These are phyloP conservation scores for Agrilus biguttatus DNA, from an alignment of 2,888 invertebrate genomes.

Conservation along the genomic window DNA sequence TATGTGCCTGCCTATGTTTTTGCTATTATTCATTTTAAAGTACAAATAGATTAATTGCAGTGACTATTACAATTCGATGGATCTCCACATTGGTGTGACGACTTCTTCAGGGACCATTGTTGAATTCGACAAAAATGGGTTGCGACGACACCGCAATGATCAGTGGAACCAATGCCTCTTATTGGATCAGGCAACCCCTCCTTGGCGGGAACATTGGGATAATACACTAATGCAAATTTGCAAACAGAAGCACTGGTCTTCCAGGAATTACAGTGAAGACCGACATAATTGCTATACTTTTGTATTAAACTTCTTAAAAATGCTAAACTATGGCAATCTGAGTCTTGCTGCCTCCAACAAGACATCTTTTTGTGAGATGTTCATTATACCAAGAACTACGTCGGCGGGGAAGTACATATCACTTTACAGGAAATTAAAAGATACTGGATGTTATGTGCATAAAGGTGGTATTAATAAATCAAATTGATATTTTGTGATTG, in stretches of 20 bases:
- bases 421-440: constrained; percentile 57
- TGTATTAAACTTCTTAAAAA: constrained; percentile 63
- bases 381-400: constrained; percentile 67
- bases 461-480: constrained; percentile 13
- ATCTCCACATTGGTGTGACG: constrained; percentile 83
- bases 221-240: constrained; percentile 46
- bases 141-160: constrained; percentile 37
- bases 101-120: constrained; percentile 65
- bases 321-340: constrained; percentile 54
- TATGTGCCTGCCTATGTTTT: too few relatives aligned
- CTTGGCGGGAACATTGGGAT: constrained; percentile 58
- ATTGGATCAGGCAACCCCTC: constrained; percentile 50
- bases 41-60: constrained; percentile 33
- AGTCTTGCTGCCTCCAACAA: constrained; percentile 51
- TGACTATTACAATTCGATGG: constrained; percentile 67
- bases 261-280: constrained; percentile 57
- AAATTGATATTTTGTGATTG: neutral
- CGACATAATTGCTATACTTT: constrained; percentile 77
- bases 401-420: constrained; percentile 76
- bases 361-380: constrained; percentile 63
- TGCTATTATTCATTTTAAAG: too few relatives aligned
- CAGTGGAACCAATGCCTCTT: constrained; percentile 57
- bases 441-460: constrained; percentile 38
- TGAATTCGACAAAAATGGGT: constrained; percentile 72
- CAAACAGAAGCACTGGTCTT: constrained; percentile 47